These are phyloP conservation scores for Thinocorus orbignyianus DNA, from an alignment of 2,113 vertebrate species.

Conservation along the genomic window DNA sequence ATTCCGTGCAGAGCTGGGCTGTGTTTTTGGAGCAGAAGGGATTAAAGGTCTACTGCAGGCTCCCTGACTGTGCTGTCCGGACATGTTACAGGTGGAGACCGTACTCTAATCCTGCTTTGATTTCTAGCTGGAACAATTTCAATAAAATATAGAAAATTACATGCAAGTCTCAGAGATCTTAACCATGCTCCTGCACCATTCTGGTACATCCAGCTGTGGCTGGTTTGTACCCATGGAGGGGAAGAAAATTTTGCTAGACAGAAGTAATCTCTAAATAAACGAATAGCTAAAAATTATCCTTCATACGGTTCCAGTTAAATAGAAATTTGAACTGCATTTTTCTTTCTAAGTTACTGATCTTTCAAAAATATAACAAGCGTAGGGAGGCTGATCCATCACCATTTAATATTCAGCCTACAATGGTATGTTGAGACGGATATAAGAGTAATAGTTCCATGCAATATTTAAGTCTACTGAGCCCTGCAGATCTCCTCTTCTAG, in stretches of 20 bases:
- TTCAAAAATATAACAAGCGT: not conserved
- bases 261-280: not conserved
- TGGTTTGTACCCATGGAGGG: not conserved
- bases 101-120: not conserved
- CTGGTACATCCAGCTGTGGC: not conserved
- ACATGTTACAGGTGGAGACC: not conserved
- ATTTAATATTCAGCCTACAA: not conserved
- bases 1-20: not conserved
- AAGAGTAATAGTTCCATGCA: constrained; percentile 8
- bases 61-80: not conserved
- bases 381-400: not conserved
- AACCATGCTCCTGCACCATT: not conserved
- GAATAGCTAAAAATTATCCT: not conserved
- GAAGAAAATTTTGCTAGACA: not conserved
- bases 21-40: not conserved
- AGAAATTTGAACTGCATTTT: not conserved
- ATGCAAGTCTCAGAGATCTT: not conserved
- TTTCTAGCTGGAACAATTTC: not conserved
- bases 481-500: constrained; percentile 15
- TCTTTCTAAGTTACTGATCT: not conserved
- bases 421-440: not conserved
- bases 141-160: not conserved
- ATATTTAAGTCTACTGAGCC: constrained; percentile 46
- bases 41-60: not conserved
- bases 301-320: not conserved